Evolutionary conservation across 2,797 vertebrate species (phyloP).

Genomic region (Hydrophis major): DNA sequence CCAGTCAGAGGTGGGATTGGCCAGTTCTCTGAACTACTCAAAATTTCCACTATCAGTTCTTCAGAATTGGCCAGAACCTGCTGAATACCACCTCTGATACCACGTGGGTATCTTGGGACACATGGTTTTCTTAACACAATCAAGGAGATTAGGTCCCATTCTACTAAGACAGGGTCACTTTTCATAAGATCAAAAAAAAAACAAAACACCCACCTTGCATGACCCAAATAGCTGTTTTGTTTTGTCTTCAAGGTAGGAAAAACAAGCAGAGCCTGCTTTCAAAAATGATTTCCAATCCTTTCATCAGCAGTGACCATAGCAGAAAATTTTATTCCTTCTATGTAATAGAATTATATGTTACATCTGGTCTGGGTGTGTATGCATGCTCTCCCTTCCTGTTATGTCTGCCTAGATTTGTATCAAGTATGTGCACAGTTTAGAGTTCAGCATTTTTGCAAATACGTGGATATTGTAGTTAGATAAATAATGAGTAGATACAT

Average conservation of each 20-base stretch:
- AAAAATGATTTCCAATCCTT: background rate
- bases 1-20: too few species aligned
- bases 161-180: fast-evolving
- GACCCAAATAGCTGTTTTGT: background rate
- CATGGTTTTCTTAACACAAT: background rate
- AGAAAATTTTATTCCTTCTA: background rate
- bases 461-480: background rate
- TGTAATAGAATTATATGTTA: background rate
- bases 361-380: background rate
- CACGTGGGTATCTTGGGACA: background rate
- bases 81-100: too few species aligned
- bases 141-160: background rate
- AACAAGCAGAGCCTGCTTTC: background rate
- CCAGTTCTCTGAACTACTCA: too few species aligned
- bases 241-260: background rate
- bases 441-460: background rate
- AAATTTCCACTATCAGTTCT: too few species aligned
- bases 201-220: background rate
- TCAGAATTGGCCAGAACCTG: too few species aligned
- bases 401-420: background rate
- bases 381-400: background rate
- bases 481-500: background rate
- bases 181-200: background rate
- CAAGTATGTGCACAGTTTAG: background rate
- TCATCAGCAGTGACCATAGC: background rate